These are phyloP conservation scores for Gila robusta DNA, from an alignment of 2,797 vertebrate species.

Conservation along the genomic window DNA sequence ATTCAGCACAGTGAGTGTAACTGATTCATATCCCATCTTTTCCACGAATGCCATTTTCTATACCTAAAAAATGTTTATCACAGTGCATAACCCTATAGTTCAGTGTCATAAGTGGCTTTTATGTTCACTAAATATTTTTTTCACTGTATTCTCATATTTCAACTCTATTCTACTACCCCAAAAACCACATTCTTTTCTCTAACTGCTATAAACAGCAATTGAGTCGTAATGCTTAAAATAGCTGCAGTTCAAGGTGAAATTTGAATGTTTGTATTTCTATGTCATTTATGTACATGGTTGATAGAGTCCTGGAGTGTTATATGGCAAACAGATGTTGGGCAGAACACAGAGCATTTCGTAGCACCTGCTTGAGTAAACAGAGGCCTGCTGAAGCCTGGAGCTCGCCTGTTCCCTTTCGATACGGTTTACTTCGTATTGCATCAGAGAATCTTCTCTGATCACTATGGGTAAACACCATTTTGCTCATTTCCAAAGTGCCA, in stretches of 20 bases:
- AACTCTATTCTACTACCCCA: constrained; percentile 12
- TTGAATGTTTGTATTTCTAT: constrained; percentile 72
- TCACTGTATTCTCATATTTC: constrained; percentile 37
- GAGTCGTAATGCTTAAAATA: constrained; percentile 54
- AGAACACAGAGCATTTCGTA: constrained; percentile 52
- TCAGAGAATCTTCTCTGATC: too few species aligned
- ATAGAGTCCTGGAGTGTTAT: constrained; percentile 78
- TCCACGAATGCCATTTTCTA: neutral
- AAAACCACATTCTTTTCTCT: constrained; percentile 9
- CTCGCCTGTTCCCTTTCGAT: constrained; percentile 21
- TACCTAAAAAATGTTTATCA: constrained; percentile 41
- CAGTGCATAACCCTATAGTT: constrained; percentile 3
- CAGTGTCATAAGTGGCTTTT: neutral
- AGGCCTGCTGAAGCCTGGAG: constrained; percentile 57
- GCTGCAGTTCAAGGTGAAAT: constrained; percentile 52
- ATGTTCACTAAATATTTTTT: neutral
- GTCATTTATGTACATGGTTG: constrained; percentile 73
- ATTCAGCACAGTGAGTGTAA: constrained; percentile 59
- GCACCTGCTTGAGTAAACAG: constrained; percentile 83
- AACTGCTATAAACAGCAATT: constrained; percentile 42
- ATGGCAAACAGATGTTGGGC: constrained; percentile 80
- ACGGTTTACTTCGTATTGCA: too few species aligned
- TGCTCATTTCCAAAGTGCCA: too few species aligned
- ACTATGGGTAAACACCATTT: too few species aligned
- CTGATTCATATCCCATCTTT: constrained; percentile 48